Base-by-base conservation (phyloP, 2,797 vertebrate genomes). In the Enteromius radiatus region DNA sequence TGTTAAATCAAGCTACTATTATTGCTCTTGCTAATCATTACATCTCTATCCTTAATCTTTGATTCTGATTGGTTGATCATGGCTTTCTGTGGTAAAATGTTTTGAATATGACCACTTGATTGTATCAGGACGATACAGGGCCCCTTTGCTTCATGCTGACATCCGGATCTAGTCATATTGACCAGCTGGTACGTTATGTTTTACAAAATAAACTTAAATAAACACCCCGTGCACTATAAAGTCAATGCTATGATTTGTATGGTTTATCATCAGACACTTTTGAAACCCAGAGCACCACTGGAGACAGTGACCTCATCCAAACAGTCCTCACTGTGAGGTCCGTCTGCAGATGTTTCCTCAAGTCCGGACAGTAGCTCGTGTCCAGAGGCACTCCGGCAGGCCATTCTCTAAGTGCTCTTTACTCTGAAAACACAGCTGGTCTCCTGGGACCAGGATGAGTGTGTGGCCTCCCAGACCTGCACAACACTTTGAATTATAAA, bases 321-420 rank as follows among this genome's bases (percentile, higher is more conserved):
- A 83, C 26, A 43, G 75, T 82, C 33, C 49, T 88, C 88, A 90
- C 90, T 90, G 90, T 38, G 59, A 65, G 70, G 63, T 70, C 41
- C n/a, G 84, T 86, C 54, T 88, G 61, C 90, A 89, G 89, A 91
- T 91, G 91, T 92, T 90, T 92, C 93, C 79, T 85, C 79, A 84
- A 49, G 89, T 87, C 91, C 87, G 90, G 89, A 89, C 87, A 86
- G 88, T 87, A 76, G 86, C 86, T 90, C 90, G 90, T 94, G 91
- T 93, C 92, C 91, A 90, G 90, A 91, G 88, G 90, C 89, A 90
- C 90, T 92, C 90, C 82, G 87, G 89, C 86, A 92, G 91, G 94
- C 93, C 92, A 91, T 94, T 94, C 93, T 95, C 93, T 93, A 94
- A 95, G 93, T 95, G 94, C 91, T 94, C 94, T 94, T 95, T 93